Evolutionary conservation across 1,140 invertebrate genomes (phyloP).

Genomic region (Conus betulinus): DNA sequence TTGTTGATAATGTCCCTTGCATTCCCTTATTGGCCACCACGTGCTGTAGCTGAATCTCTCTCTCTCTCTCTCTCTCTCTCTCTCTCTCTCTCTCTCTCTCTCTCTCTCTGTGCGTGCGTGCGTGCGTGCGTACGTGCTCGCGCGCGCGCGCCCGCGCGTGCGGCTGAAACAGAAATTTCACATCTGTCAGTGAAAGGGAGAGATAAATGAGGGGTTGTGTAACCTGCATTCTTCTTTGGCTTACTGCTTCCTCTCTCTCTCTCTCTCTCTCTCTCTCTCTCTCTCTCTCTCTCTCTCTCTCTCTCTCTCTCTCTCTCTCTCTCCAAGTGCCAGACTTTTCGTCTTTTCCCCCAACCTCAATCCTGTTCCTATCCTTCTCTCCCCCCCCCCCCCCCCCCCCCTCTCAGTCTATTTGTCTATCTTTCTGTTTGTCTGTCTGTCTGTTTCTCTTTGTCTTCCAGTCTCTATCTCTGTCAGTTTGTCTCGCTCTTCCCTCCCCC

Average conservation of each 20-base stretch:
- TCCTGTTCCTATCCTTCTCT: background rate
- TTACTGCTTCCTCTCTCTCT: background rate
- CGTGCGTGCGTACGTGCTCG: background rate
- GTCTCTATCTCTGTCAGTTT: background rate
- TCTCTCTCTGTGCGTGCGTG: background rate
- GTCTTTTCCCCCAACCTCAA: background rate
- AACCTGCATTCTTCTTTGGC: background rate
- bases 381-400: background rate
- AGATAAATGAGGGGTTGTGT: background rate
- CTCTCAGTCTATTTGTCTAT: background rate
- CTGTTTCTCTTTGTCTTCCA: background rate
- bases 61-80: no score
- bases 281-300: background rate
- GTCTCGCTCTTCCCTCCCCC: background rate
- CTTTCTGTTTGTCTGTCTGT: background rate
- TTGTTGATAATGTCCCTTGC: no score
- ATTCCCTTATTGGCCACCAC: no score
- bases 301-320: no score
- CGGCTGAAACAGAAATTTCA: no score
- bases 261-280: conserved; percentile 3
- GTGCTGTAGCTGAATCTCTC: no score
- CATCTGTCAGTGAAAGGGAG: no score
- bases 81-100: no score
- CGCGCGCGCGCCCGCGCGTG: no score
- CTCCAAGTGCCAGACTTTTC: background rate